Conservation (phyloP, 2,888 invertebrate genomes). For the Mantis religiosa region DNA sequence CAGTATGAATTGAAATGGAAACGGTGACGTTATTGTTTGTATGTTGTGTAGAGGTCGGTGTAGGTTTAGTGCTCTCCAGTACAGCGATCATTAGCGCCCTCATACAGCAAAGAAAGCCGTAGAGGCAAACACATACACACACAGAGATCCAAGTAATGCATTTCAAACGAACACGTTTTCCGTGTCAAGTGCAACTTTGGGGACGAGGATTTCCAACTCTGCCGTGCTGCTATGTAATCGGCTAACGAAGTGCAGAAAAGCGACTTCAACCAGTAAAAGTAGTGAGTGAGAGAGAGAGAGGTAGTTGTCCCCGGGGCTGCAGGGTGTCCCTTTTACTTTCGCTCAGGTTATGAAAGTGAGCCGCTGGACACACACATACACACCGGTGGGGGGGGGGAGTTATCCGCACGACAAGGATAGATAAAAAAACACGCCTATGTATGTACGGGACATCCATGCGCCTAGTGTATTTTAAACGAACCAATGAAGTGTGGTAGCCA, state of each 20-base stretch:
- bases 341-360: slow-evolving; percentile 3
- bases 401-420: not conserved
- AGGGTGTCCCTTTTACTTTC: slow-evolving; percentile 1
- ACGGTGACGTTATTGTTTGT: no score
- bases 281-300: not conserved
- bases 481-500: slow-evolving; percentile 11
- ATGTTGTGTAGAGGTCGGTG: no score
- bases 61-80: no score
- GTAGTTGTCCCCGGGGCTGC: not conserved
- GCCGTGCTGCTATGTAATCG: not conserved
- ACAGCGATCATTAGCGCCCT: no score
- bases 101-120: not conserved
- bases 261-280: not conserved
- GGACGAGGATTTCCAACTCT: not conserved
- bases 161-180: not conserved
- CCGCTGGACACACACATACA: not conserved
- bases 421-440: not conserved
- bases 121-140: not conserved
- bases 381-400: no score
- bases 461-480: slow-evolving; percentile 14
- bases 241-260: not conserved
- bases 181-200: not conserved
- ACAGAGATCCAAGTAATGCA: not conserved
- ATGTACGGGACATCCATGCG: not conserved
- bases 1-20: no score